Percentiles rank a stretch among this genome's conserved stretches.
These are phyloP conservation scores for Pterocles orientalis DNA, from an alignment of 2,113 vertebrate genomes.

Conservation along the genomic window DNA sequence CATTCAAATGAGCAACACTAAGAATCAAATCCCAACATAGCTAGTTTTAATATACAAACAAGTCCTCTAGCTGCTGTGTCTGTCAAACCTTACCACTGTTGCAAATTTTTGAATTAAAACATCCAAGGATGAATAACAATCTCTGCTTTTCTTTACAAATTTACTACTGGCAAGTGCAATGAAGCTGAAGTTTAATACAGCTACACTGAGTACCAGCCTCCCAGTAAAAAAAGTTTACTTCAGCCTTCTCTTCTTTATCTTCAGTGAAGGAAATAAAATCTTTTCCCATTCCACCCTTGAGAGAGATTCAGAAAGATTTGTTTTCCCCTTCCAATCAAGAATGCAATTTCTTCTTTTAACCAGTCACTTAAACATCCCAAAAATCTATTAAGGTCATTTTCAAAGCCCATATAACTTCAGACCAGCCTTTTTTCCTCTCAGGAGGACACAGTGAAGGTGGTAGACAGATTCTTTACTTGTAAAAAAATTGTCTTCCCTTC, in stretches of 20 bases:
- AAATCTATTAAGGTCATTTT: not conserved
- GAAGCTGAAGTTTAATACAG: not conserved
- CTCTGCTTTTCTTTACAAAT: not conserved
- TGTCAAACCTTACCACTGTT: not conserved
- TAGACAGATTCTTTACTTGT: not conserved
- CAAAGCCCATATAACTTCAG: not conserved
- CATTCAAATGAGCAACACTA: not conserved
- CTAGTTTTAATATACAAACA: not conserved
- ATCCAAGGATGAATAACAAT: not conserved
- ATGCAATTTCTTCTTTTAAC: not conserved
- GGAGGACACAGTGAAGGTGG: not conserved
- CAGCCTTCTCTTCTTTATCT: not conserved
- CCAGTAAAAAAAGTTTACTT: not conserved
- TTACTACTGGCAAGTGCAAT: not conserved
- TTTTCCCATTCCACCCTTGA: not conserved
- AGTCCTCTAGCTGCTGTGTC: not conserved
- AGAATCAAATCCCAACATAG: not conserved
- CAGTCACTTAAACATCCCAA: not conserved
- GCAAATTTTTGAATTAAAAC: not conserved
- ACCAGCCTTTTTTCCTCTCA: not conserved
- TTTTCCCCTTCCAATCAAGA: not conserved
- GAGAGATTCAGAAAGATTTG: not conserved
- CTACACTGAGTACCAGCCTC: not conserved
- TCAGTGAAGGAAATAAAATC: not conserved
- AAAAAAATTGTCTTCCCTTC: no score